Percentiles rank a stretch among this genome's conserved stretches.
Conservation (phyloP, 2,113 vertebrate species). For the Circaetus gallicus region DNA sequence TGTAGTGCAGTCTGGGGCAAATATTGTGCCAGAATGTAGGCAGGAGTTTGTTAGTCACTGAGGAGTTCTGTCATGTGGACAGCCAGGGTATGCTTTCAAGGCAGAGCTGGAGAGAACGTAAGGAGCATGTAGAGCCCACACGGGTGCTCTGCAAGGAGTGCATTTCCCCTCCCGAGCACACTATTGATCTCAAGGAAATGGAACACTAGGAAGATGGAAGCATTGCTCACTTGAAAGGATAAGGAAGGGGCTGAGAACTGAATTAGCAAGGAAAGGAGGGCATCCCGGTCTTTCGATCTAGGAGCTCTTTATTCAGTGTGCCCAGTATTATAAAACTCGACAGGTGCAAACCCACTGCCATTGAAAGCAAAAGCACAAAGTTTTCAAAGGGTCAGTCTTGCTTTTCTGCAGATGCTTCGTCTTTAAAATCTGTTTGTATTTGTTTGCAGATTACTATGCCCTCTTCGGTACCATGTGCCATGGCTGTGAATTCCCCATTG, state of each 20-base stretch:
- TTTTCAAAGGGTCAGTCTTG: background rate
- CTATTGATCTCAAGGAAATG: background rate
- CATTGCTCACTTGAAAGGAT: background rate
- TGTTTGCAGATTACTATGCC: slow-evolving; percentile 86
- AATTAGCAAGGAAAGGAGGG: background rate
- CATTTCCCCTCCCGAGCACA: accelerated
- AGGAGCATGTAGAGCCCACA: accelerated
- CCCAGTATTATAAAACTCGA: background rate
- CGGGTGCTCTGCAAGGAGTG: background rate
- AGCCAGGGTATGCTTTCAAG: background rate
- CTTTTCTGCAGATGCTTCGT: background rate
- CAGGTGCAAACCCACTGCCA: background rate
- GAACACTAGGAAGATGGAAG: background rate
- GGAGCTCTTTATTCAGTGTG: background rate
- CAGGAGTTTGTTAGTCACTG: background rate
- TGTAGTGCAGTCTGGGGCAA: background rate
- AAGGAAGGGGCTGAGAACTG: background rate
- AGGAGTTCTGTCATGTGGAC: background rate
- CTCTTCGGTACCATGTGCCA: slow-evolving; percentile 92
- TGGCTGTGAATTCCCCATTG: slow-evolving; percentile 96
- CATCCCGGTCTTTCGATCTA: accelerated
- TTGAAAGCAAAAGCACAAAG: background rate
- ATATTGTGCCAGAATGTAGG: background rate
- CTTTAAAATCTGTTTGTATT: background rate
- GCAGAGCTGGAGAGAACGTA: background rate